Evolutionary conservation across 2,888 invertebrate species (phyloP).

Genomic region (Bedellia somnulentella): DNA sequence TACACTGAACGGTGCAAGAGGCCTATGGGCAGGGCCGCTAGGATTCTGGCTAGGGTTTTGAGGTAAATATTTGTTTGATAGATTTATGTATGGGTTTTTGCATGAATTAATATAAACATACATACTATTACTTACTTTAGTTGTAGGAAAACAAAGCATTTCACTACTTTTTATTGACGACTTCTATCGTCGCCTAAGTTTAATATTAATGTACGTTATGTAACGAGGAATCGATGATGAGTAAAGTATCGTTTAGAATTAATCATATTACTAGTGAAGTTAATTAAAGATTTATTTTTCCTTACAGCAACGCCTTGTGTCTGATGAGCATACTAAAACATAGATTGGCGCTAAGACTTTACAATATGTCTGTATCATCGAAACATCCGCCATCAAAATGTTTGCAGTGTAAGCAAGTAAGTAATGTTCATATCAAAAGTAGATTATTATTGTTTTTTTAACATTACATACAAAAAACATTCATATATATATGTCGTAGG

Average conservation of each 20-base stretch:
- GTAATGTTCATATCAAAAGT: conserved; percentile 2
- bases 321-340: conserved; percentile 57
- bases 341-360: conserved; percentile 51
- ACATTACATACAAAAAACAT: too few relatives aligned
- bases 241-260: too few relatives aligned
- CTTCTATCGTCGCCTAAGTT: too few relatives aligned
- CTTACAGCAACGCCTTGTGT: conserved; percentile 56
- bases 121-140: too few relatives aligned
- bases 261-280: background rate
- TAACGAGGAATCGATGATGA: too few relatives aligned
- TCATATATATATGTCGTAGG: too few relatives aligned
- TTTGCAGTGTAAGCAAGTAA: conserved; percentile 44
- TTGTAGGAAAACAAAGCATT: too few relatives aligned
- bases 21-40: conserved; percentile 47
- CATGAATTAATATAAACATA: too few relatives aligned
- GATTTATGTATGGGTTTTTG: too few relatives aligned
- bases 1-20: conserved; percentile 45
- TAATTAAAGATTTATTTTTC: conserved; percentile 5
- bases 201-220: too few relatives aligned
- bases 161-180: too few relatives aligned
- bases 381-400: conserved; percentile 40
- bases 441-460: too few relatives aligned
- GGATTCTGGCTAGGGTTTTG: conserved; percentile 54
- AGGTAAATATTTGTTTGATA: conserved; percentile 32
- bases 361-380: conserved; percentile 40